Base-by-base conservation (phyloP, 2,113 vertebrate genomes). In the Sceloporus tristichus region DNA sequence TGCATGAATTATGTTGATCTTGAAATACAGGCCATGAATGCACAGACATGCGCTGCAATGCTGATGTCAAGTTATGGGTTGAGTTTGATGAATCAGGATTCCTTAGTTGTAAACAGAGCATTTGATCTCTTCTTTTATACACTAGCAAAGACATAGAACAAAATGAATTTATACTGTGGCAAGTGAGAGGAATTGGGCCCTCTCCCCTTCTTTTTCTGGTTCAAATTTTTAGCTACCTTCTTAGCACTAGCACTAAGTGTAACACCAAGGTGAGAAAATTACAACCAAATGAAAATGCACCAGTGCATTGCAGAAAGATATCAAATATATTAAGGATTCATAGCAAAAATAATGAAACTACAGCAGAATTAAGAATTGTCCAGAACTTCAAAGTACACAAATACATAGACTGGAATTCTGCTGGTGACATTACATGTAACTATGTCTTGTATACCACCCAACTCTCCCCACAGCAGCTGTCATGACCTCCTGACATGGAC, bases 51-150 rank as follows among this genome's bases (percentile, higher is more conserved):
- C 68, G 90, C 82, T 84, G 85, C 19, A 4, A 3, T 81, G 77
- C 89, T 93, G 91, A 94, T 78, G 89, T 88, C 92, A 76, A 92
- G 62, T 87, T 94, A 74, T 42, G 89, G 88, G 92, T 89, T 87
- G 42, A 79, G 71, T 8, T 5, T 1, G 81, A 71, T 79, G 34
- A 89, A 77, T 48, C n/a, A 3, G 88, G 77, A 92, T 90, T 89
- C 93, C 92, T 94, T 48, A 81, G 86, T 91, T 2, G 0, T 94
- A 94, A 97, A 96, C 87, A 91, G 93, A 94, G 78, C 79, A 73
- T 93, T 95, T 95, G 93, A 95, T 93, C 93, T 14, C 91, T 93
- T 81, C 86, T 2, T 90, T 96, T 92, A 91, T 92, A 85, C 6
- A 2, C 56, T 94, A 93, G 90, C 14, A 38, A 68, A 42, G n/a